Evolutionary conservation across 2,797 vertebrate genomes (phyloP).

Genomic region (Picus viridis): DNA sequence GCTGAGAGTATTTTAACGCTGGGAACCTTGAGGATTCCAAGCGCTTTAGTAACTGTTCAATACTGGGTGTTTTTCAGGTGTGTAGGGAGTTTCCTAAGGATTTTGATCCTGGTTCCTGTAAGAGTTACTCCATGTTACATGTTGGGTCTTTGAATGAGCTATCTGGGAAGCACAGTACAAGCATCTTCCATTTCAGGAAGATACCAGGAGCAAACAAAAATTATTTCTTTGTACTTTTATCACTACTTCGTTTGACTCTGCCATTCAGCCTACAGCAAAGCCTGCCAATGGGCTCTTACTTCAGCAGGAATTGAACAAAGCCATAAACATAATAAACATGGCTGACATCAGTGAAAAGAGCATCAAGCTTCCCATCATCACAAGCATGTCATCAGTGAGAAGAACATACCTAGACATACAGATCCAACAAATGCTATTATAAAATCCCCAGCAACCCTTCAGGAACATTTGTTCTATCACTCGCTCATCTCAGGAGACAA

Average conservation of each 20-base stretch:
- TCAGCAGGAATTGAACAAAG: not conserved
- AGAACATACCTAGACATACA: not conserved
- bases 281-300: not conserved
- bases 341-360: not conserved
- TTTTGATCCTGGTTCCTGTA: not conserved
- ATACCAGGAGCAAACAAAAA: not conserved
- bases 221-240: not conserved
- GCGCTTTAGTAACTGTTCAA: not conserved
- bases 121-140: not conserved
- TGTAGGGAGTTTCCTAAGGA: not conserved
- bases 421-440: not conserved
- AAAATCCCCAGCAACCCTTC: not conserved
- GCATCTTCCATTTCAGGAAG: not conserved
- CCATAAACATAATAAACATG: not conserved
- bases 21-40: not conserved
- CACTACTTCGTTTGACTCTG: constrained; percentile 14
- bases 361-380: not conserved
- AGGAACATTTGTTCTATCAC: not conserved
- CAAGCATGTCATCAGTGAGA: not conserved
- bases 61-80: not conserved
- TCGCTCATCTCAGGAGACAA: not conserved
- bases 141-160: not conserved
- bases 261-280: not conserved
- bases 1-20: not conserved
- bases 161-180: not conserved